phyloP scores from a whole-genome alignment of 2,888 invertebrate species.

The Phasia obesa region DNA sequence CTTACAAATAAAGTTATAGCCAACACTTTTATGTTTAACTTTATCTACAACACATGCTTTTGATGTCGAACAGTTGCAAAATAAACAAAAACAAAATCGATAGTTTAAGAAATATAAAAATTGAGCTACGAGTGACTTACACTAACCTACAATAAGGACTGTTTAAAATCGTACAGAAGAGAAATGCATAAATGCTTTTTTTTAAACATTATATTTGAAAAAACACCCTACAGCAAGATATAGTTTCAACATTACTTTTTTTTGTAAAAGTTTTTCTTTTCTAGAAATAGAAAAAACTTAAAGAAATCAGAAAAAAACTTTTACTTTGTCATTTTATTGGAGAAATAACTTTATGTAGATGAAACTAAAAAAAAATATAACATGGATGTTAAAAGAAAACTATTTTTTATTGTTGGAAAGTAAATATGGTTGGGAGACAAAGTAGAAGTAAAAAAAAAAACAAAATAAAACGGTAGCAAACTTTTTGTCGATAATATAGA shows the following conservation, averaged over 20 bases:
- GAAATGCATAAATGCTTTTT: neutral
- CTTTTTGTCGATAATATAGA: slow-evolving; percentile 47
- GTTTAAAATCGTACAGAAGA: neutral
- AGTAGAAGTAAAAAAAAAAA: neutral
- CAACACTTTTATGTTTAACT: slow-evolving; percentile 62
- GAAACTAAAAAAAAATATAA: slow-evolving; percentile 15
- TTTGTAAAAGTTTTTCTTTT: neutral
- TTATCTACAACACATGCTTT: slow-evolving; percentile 64
- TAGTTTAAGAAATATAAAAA: slow-evolving; percentile 26
- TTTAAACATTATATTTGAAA: slow-evolving; percentile 50
- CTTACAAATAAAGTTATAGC: slow-evolving; percentile 59
- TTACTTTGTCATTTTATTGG: slow-evolving; percentile 60
- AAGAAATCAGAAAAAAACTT: slow-evolving; percentile 49
- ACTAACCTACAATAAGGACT: too few relatives aligned
- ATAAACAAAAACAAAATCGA: slow-evolving; percentile 30
- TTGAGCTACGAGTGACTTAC: too few relatives aligned
- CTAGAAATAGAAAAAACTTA: neutral
- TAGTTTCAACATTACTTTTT: slow-evolving; percentile 2
- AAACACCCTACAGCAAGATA: slow-evolving; percentile 53
- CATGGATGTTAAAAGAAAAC: slow-evolving; percentile 20
- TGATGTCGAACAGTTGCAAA: slow-evolving; percentile 46
- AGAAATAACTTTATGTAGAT: slow-evolving; percentile 50
- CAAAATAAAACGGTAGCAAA: slow-evolving; percentile 9
- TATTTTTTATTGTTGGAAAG: slow-evolving; percentile 35
- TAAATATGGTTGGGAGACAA: slow-evolving; percentile 21